Conservation (phyloP, 2,113 vertebrate genomes). For the Motacilla tschutschensis region DNA sequence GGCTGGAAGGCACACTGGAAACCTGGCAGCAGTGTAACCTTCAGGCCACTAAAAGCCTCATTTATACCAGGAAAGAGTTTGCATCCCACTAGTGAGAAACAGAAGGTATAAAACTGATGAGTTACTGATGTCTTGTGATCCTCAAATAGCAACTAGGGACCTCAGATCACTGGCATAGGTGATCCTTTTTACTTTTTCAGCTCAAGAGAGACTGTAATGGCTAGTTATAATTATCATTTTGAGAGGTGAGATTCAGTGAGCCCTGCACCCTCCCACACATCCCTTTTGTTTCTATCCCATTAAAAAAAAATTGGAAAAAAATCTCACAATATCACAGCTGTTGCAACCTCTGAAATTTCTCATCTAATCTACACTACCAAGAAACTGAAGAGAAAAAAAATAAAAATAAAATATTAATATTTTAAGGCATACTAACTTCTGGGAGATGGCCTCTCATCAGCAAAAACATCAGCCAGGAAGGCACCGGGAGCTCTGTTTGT, state of each 20-base stretch:
- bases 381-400: not conserved
- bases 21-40: not conserved
- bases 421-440: slow-evolving; percentile 73
- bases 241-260: not conserved
- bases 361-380: not conserved
- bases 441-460: slow-evolving; percentile 55
- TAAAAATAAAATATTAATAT: not conserved
- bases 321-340: not conserved
- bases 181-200: not conserved
- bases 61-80: not conserved
- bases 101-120: not conserved
- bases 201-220: not conserved
- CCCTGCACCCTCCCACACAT: not conserved
- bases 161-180: not conserved
- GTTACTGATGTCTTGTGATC: not conserved
- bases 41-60: not conserved
- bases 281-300: not conserved
- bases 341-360: not conserved
- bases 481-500: slow-evolving; percentile 55
- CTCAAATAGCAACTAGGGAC: not conserved
- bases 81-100: not conserved
- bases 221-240: not conserved
- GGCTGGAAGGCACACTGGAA: not conserved
- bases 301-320: not conserved
- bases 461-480: slow-evolving; percentile 61